Evolutionary conservation across 2,113 vertebrate species (phyloP).

Genomic region (Dicerorhinus sumatrensis): DNA sequence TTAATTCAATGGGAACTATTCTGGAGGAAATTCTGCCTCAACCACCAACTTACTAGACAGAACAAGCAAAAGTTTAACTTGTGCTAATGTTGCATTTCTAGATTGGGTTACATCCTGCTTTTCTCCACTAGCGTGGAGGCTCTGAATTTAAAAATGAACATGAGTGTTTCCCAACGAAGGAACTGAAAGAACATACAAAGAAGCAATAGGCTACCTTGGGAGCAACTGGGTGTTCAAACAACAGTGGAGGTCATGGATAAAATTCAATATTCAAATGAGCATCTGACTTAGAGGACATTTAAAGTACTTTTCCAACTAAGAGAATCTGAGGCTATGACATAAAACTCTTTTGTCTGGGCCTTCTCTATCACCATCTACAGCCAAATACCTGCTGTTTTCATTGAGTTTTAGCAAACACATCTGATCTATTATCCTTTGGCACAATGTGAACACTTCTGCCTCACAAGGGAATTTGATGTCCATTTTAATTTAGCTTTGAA

Average conservation of each 20-base stretch:
- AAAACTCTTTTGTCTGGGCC: background rate
- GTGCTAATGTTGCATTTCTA: background rate
- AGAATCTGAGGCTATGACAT: background rate
- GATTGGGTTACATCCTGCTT: background rate
- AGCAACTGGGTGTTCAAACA: background rate
- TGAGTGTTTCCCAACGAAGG: background rate
- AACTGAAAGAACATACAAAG: background rate
- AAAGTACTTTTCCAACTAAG: background rate
- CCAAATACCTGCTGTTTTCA: background rate
- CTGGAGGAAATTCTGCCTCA: background rate
- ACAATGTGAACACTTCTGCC: background rate
- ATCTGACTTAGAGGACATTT: background rate
- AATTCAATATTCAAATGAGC: background rate
- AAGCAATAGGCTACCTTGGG: background rate
- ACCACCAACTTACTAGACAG: background rate
- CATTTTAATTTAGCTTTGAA: conserved; percentile 33
- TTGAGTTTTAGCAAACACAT: background rate
- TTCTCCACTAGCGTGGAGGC: background rate
- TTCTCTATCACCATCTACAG: background rate
- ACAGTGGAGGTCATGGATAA: background rate
- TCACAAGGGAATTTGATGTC: background rate
- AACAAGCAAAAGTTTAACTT: background rate
- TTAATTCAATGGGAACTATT: background rate
- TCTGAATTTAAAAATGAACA: background rate
- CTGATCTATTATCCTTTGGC: background rate